Evolutionary conservation across 2,888 invertebrate genomes (phyloP).

Genomic region (Lamellibrachia columna): DNA sequence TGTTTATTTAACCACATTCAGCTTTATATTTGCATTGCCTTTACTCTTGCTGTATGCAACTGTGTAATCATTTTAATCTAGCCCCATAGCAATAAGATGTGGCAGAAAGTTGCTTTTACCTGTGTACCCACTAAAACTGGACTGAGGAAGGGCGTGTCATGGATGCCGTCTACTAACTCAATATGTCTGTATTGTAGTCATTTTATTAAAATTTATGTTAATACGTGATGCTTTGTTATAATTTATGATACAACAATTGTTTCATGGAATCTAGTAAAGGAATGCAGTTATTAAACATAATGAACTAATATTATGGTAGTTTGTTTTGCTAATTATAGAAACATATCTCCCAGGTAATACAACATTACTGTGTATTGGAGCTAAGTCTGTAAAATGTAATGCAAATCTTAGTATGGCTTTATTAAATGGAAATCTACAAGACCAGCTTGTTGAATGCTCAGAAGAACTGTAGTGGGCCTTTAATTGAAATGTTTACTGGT

Average conservation of each 20-base stretch:
- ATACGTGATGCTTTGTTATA: background rate
- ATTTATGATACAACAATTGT: background rate
- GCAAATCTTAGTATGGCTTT: no score
- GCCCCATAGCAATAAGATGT: background rate
- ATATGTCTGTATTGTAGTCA: background rate
- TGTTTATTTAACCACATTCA: background rate
- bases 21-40: background rate
- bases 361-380: no score
- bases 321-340: no score
- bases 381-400: no score
- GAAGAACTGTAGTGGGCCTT: no score
- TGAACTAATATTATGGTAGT: background rate
- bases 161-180: background rate
- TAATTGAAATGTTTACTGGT: no score
- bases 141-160: background rate
- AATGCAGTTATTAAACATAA: background rate
- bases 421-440: no score
- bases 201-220: constrained; percentile 2
- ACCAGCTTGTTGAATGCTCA: no score
- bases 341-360: no score
- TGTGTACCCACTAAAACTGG: background rate
- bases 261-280: background rate
- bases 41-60: background rate
- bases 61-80: constrained; percentile 9
- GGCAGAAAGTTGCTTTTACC: background rate